phyloP scores from a whole-genome alignment of 2,797 vertebrate species.

The Nyctalus aviator region DNA sequence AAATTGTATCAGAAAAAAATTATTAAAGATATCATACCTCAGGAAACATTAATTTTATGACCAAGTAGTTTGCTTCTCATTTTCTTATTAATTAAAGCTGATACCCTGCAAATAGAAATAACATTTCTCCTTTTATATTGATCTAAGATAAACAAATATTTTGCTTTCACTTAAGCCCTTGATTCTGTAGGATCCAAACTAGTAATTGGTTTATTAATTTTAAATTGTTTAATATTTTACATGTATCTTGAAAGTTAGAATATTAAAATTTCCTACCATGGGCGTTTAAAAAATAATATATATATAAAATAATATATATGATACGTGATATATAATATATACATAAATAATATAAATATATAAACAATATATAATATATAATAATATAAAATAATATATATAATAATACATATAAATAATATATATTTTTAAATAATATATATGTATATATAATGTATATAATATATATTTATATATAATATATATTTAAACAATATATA shows the following conservation, averaged over 20 bases:
- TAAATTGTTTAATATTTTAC: constrained; percentile 13
- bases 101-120: constrained; percentile 7
- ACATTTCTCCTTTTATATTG: constrained; percentile 32
- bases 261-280: neutral
- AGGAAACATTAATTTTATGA: constrained; percentile 18
- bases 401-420: no score
- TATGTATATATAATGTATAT: no score
- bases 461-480: no score
- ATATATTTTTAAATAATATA: no score
- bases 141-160: neutral
- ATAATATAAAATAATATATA: no score
- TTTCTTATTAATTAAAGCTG: constrained; percentile 49
- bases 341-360: no score
- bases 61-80: neutral
- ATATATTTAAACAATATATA: no score
- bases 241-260: neutral
- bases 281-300: no score
- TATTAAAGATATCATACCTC: neutral
- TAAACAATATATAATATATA: no score
- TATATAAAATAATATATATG: no score
- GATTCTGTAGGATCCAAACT: neutral
- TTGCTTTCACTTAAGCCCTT: neutral
- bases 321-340: no score
- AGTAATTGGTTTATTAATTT: constrained; percentile 28
- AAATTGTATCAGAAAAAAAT: neutral